Evolutionary conservation across 1,140 invertebrate species (phyloP), one percentile per base, ranked within the genome.

Genomic region (Musca domestica): DNA sequence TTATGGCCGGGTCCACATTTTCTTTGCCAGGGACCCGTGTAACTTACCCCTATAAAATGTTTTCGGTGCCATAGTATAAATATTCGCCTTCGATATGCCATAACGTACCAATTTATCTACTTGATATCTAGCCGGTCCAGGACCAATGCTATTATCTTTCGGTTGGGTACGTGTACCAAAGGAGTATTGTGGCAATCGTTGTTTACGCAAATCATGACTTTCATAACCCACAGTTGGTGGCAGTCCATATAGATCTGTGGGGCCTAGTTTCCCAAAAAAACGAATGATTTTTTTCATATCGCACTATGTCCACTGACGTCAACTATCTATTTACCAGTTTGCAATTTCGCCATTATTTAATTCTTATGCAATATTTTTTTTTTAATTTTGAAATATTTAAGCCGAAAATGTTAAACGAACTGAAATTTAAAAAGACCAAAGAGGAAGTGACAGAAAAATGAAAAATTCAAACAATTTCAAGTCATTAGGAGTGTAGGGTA

Each of bases 161-260:
- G 34, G 17, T 2, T 17, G 25, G 6, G 74, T 80, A 68, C 81
- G 79, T 5, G 78, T 73, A 1, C 86, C 85, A 72, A 89, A 85
- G 20, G 87, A 86, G 75, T 84, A 89, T 78, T 86, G 84, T 0
- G 88, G 88, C 74, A 84, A 83, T 15, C 87, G 81, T 71, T 85
- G 83, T 19, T 85, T 85, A 2, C 84, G 84, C 9, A 79, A 79
- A 76, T 88, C 87, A 74, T 89, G 88, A 34, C 78, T 70, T 0
- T 82, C 72, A 75, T 83, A 88, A 14, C 88, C 88, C 6, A 87
- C 83, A 19, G 84, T 83, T n/a, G 86, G 78, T 0, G 88, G 87
- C 70, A 89, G 76, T 68, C 73, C 72, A 72, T 89, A 89, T 10
- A 86, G 86, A 61, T 41, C 56, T 6, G 88, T 88, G 48, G 88